phyloP scores from a whole-genome alignment of 1,140 invertebrate species.

The Orius insidiosus region DNA sequence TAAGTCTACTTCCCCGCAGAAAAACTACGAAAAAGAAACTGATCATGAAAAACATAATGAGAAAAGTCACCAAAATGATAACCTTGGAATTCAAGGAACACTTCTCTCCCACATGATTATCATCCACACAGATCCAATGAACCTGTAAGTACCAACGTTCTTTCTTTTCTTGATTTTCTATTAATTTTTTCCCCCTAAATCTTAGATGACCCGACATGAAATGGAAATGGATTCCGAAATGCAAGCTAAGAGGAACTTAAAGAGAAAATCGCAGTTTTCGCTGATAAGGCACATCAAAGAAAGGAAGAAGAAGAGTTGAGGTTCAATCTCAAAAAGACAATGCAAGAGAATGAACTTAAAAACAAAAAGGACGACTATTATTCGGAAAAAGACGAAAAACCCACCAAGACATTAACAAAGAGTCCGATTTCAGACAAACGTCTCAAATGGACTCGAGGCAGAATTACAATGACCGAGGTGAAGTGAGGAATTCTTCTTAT shows the following conservation, averaged over 20 bases:
- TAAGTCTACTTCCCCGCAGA: slow-evolving; percentile 10
- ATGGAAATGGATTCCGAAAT: slow-evolving; percentile 56
- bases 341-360: slow-evolving; percentile 14
- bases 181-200: not conserved
- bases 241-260: slow-evolving; percentile 21
- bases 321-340: slow-evolving; percentile 17
- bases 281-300: too few relatives aligned
- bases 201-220: slow-evolving; percentile 53
- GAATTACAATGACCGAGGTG: slow-evolving; percentile 1
- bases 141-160: too few relatives aligned
- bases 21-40: slow-evolving; percentile 15
- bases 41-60: slow-evolving; percentile 4
- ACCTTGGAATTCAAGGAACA: not conserved
- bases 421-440: slow-evolving; percentile 17
- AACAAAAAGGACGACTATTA: not conserved
- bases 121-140: not conserved
- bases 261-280: slow-evolving; percentile 3
- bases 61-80: not conserved
- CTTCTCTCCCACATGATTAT: slow-evolving; percentile 4
- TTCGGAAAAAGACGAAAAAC: slow-evolving; percentile 14
- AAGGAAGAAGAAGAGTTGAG: slow-evolving; percentile 9
- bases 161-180: not conserved
- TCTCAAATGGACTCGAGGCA: slow-evolving; percentile 16
- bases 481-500: slow-evolving; percentile 1
- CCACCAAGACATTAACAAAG: not conserved